Conservation (phyloP, 2,113 vertebrate genomes). For the western clawed frog (Xenopus tropicalis) region UCB_Xtro_10.0 CM004444.2:128789501-128790000, state of each 20-base stretch:
- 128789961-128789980: conserved; percentile 60
- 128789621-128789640: conserved; percentile 11
- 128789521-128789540: too few species aligned
- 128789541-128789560: too few species aligned
- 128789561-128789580: too few species aligned
- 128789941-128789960: conserved; percentile 52
- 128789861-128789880: conserved; percentile 55
- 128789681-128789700: conserved; percentile 22
- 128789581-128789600: not conserved
- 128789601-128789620: conserved; percentile 16
- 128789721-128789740: conserved; percentile 1
- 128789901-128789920: conserved; percentile 35
- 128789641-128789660: not conserved
- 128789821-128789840: conserved; percentile 42
- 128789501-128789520: too few species aligned
- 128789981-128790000: conserved; percentile 55
- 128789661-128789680: conserved; percentile 24
- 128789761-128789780: conserved; percentile 35
- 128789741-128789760: conserved; percentile 28
- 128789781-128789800: conserved; percentile 37
- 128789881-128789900: conserved; percentile 57
- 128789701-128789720: conserved; percentile 35
- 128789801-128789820: conserved; percentile 31
- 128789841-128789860: conserved; percentile 53
- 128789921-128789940: conserved; percentile 43